Percentiles rank a stretch among this genome's conserved stretches.
phyloP scores from a whole-genome alignment of 2,888 invertebrate genomes.

The Arrhopalites spinosus region DNA sequence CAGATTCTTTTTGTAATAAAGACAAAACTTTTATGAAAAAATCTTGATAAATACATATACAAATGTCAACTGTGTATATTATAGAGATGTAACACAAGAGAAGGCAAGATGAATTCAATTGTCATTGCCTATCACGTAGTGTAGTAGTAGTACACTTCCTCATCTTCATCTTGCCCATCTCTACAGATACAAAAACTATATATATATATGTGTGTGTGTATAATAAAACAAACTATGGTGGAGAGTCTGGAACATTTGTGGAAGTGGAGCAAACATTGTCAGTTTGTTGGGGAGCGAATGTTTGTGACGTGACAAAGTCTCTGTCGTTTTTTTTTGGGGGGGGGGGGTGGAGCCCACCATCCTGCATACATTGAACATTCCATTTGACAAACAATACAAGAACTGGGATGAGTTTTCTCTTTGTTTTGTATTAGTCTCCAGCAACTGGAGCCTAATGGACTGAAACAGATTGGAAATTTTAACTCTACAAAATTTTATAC shows the following conservation, averaged over 20 bases:
- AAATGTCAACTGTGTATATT: too few species aligned
- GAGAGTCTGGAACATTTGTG: slow-evolving; percentile 4
- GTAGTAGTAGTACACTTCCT: not conserved
- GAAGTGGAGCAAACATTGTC: slow-evolving; percentile 14
- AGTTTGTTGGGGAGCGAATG: slow-evolving; percentile 41
- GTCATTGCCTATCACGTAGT: slow-evolving; percentile 26
- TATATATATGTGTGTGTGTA: too few species aligned
- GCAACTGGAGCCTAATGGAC: slow-evolving; percentile 42
- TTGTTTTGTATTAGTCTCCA: slow-evolving; percentile 27
- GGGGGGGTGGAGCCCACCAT: not conserved
- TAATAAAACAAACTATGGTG: not conserved
- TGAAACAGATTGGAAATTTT: slow-evolving; percentile 50
- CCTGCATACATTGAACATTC: slow-evolving; percentile 11
- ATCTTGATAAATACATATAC: too few species aligned
- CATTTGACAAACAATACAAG: not conserved
- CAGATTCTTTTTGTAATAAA: too few species aligned
- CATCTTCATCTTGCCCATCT: not conserved
- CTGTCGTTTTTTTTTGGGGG: slow-evolving; percentile 25
- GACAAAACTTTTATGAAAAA: too few species aligned
- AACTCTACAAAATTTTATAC: slow-evolving; percentile 29
- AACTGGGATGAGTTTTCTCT: slow-evolving; percentile 18
- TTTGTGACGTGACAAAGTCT: slow-evolving; percentile 52
- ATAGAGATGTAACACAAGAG: too few species aligned
- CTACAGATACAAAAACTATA: too few species aligned
- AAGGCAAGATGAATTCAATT: slow-evolving; percentile 6